Evolutionary conservation across 2,797 vertebrate species (phyloP).

Genomic region (Macroramphosus scolopax): DNA sequence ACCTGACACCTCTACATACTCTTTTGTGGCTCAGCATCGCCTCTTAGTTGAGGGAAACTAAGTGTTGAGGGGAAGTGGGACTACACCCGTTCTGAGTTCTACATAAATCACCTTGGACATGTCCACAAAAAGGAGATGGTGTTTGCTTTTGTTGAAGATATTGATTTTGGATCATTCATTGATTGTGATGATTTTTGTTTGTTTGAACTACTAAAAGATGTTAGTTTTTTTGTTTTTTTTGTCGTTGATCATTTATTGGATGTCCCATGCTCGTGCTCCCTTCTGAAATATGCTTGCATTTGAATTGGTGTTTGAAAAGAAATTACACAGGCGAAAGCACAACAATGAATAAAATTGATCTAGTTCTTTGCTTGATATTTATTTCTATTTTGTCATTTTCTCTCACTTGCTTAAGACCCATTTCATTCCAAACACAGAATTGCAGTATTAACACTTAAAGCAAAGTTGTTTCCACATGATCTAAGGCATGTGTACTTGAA

Average conservation of each 20-base stretch:
- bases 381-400: constrained; percentile 53
- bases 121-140: constrained; percentile 67
- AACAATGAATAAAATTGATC: constrained; percentile 78
- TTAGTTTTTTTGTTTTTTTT: constrained; percentile 26
- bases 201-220: constrained; percentile 58
- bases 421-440: constrained; percentile 50
- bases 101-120: constrained; percentile 38
- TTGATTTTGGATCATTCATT: constrained; percentile 62
- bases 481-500: too few species aligned
- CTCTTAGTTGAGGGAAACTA: constrained; percentile 35
- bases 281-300: constrained; percentile 65
- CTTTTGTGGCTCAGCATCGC: constrained; percentile 50
- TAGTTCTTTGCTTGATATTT: constrained; percentile 74
- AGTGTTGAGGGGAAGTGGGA: constrained; percentile 43
- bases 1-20: constrained; percentile 50
- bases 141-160: constrained; percentile 69
- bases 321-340: constrained; percentile 77
- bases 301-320: constrained; percentile 75
- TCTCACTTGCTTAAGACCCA: constrained; percentile 11
- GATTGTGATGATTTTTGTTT: constrained; percentile 63
- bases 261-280: constrained; percentile 58
- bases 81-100: constrained; percentile 49
- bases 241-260: constrained; percentile 52
- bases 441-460: constrained; percentile 53
- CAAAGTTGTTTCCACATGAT: too few species aligned